These are phyloP conservation scores for Actinemys pallida DNA, from an alignment of 2,113 vertebrate genomes.

Conservation along the genomic window DNA sequence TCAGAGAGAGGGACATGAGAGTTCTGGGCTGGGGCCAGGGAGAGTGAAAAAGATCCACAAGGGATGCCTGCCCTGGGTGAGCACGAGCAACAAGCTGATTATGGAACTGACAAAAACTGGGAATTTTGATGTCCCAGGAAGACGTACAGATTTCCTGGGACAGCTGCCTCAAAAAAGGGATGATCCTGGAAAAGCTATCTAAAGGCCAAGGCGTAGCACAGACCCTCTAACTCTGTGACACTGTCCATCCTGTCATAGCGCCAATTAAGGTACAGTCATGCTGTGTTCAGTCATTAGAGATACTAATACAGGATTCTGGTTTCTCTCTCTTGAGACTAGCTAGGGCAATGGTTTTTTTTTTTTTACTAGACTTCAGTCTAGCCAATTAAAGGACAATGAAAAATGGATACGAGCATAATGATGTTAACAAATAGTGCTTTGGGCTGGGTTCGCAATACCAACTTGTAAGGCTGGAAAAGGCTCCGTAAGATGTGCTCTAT, in stretches of 20 bases:
- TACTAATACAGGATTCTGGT: not conserved
- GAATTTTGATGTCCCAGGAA: no score
- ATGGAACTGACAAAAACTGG: not conserved
- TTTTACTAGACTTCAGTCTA: not conserved
- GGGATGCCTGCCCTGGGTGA: not conserved
- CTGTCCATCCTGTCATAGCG: not conserved
- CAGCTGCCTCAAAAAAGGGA: not conserved
- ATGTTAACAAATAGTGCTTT: not conserved
- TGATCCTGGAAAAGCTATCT: not conserved
- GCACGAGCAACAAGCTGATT: not conserved
- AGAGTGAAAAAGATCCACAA: not conserved
- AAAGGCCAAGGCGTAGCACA: not conserved
- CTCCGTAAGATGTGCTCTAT: not conserved
- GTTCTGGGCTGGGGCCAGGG: not conserved
- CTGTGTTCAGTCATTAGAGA: not conserved
- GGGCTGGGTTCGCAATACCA: not conserved
- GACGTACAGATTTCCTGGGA: not conserved
- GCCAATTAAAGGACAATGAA: not conserved
- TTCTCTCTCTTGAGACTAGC: not conserved
- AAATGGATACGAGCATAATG: not conserved
- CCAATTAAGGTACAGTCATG: not conserved
- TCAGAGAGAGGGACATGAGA: no score
- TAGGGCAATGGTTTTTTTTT: not conserved
- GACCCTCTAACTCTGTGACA: not conserved
- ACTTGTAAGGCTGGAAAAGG: not conserved